These are phyloP conservation scores for Sciurus niger DNA, from an alignment of 2,113 vertebrate genomes.

Conservation along the genomic window DNA sequence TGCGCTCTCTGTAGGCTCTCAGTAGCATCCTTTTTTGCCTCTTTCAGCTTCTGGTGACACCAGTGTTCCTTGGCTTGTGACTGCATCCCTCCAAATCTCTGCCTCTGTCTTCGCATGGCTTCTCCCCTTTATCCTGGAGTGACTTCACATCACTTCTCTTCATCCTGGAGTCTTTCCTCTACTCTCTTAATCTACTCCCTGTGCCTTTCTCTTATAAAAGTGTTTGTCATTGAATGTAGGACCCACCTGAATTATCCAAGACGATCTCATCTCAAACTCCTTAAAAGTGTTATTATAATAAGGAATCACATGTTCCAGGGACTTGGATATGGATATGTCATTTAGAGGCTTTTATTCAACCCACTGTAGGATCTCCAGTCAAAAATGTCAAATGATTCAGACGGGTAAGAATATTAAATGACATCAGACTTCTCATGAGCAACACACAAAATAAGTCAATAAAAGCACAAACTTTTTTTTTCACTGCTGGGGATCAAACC, in stretches of 20 bases:
- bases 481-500: neutral
- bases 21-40: too few species aligned
- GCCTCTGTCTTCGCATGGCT: neutral
- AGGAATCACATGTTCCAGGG: neutral
- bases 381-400: neutral
- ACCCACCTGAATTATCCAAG: neutral
- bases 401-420: neutral
- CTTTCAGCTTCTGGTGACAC: too few species aligned
- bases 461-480: neutral
- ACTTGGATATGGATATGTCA: neutral
- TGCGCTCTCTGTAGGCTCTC: too few species aligned
- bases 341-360: neutral
- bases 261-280: neutral
- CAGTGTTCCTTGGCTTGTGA: neutral
- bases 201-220: neutral
- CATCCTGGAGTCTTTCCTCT: neutral
- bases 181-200: neutral
- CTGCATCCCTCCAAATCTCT: neutral
- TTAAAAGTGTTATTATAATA: constrained; percentile 19
- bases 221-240: neutral
- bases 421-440: neutral
- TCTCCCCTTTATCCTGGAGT: too few species aligned
- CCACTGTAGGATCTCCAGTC: neutral
- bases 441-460: neutral
- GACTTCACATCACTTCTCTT: neutral